Evolutionary conservation across 2,797 vertebrate genomes (phyloP), one percentile per base, ranked within the genome.

Genomic region (Gobionotothen gibberifrons): DNA sequence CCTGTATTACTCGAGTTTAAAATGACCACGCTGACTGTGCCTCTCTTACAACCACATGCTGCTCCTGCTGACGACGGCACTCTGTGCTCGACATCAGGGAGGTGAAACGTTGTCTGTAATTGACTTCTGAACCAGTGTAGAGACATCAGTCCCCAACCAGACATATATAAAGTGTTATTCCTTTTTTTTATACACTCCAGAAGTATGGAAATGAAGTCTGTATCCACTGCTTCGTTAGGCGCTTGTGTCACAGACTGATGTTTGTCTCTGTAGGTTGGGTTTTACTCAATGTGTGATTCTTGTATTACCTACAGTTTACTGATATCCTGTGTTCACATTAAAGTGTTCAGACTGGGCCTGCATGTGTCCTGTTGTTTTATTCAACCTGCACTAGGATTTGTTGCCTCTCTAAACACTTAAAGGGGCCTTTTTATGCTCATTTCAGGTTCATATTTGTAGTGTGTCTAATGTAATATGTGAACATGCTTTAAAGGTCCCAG

Each of bases 291-390:
- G 71, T 91, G 76, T 79, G 83, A 85, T 82, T 74, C 82, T 76
- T 90, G 86, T 90, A 69, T 83, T 86, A 85, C 74, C 79, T 81
- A 74, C 90, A 91, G 87, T 93, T 92, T 85, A 89, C 86, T 89
- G 89, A 89, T 88, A 74, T 91, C 79, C 86, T 90, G 82, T 92
- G 89, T 92, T 91, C 84, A 91, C 86, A 95, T 88, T 95, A 94
- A 95, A 95, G 86, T 94, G 88, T 93, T 94, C 82, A 87, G 86
- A 92, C 83, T 89, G 80, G 74, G 90, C 12, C 11, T 52, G 4
- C 2, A 1, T 5, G 56, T 70, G 39, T 78, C 21, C 32, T 13
- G n/a, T 63, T 59, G 51, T 43, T 49, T 61, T 44, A 48, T 58
- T 72, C 16, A 19, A 57, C 32, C 43, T 22, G 57, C 19, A n/a